Evolutionary conservation across 2,888 invertebrate species (phyloP), one percentile per base, ranked within the genome.

Genomic region (Macaria notata): DNA sequence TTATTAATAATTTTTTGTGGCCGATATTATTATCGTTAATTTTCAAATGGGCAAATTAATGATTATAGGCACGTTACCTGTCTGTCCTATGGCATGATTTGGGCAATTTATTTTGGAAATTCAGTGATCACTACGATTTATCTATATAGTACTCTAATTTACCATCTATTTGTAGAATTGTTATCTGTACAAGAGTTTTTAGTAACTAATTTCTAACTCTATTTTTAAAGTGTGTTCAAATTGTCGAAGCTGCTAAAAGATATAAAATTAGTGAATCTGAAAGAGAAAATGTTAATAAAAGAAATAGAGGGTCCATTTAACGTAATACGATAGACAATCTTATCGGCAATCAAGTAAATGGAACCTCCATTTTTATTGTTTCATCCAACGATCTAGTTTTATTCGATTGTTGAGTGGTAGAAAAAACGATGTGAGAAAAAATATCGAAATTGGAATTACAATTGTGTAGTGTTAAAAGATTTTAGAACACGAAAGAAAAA

Each of bases 261-360:
- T 62, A 63, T 55, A 56, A 56, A 64, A 57, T 58, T 64, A 55
- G 59, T 61, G 56, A 63, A 66, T 66, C 66, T 66, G 66, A 66
- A 66, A 66, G 54, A 63, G 62, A 66, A 64, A 66, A 56, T 61
- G 51, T 66, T 66, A 63, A 59, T 60, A 60, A 54, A 53, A 56
- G 47, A 52, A 41, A 51, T 4, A 46, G 51, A 52, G 50, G 64
- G 49, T 59, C 64, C 66, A 57, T 61, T 62, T 57, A 62, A 54
- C 46, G 42, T 48, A 45, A 48, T 33, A 36, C 47, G 9, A 45
- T 48, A 55, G 46, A 62, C 46, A 49, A 57, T 50, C 9, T 58
- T 49, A 52, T 64, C 41, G 64, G 63, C 62, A 63, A 63, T 64
- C 60, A 63, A 50, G 57, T 56, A 64, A 64, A 66, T 66, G 63